phyloP scores from a whole-genome alignment of 2,113 vertebrate genomes.

The Myxocyprinus asiaticus region DNA sequence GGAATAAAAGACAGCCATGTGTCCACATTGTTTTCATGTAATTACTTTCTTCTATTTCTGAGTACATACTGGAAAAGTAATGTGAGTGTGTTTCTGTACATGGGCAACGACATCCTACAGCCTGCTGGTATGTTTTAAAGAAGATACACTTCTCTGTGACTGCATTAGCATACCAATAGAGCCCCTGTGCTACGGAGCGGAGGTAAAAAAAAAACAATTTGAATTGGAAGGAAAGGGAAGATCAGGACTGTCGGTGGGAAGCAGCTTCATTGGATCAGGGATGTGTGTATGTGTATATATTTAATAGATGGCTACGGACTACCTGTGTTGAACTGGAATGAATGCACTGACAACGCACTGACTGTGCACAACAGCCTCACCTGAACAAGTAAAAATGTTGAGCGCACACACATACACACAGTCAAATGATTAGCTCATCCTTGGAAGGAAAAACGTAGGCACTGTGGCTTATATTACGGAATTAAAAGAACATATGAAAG shows the following conservation, averaged over 20 bases:
- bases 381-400: constrained; percentile 18
- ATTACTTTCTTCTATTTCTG: neutral
- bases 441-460: neutral
- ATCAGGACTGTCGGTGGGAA: constrained; percentile 18
- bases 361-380: constrained; percentile 45
- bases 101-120: constrained; percentile 23
- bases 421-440: neutral
- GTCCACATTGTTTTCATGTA: constrained; percentile 4
- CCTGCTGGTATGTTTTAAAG: constrained; percentile 20
- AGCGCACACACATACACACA: constrained; percentile 23
- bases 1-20: neutral
- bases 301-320: constrained; percentile 12
- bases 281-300: constrained; percentile 1
- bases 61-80: constrained; percentile 8
- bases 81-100: constrained; percentile 23
- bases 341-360: constrained; percentile 18
- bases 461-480: too few relatives aligned
- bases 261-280: constrained; percentile 28
- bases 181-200: constrained; percentile 12
- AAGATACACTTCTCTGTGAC: constrained; percentile 12
- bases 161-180: constrained; percentile 39
- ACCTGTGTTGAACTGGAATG: constrained; percentile 18
- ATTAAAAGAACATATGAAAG: too few relatives aligned
- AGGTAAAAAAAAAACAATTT: constrained; percentile 22
- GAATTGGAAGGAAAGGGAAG: constrained; percentile 30